A percentile compares a stretch with the other conserved stretches of the same genome.
These are phyloP conservation scores for Amia ocellicauda DNA, from an alignment of 2,113 vertebrate genomes.

Conservation along the genomic window DNA sequence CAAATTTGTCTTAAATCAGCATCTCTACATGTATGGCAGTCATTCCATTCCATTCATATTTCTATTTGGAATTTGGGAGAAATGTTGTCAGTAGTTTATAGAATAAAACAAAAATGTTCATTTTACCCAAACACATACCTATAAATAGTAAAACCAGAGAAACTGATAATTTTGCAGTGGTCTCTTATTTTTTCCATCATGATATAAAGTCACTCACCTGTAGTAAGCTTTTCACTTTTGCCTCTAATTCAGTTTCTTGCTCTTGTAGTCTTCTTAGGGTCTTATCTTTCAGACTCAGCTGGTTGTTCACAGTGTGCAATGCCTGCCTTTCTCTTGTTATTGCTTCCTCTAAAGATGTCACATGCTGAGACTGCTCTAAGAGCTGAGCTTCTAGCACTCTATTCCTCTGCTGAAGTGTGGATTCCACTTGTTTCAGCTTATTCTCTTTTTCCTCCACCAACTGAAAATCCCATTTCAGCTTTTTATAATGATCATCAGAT, in stretches of 20 bases:
- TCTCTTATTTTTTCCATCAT: too few species aligned
- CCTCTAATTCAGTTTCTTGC: constrained; percentile 1
- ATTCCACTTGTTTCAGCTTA: constrained; percentile 22
- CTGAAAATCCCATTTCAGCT: constrained; percentile 21
- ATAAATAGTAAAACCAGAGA: too few species aligned
- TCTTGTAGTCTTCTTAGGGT: constrained; percentile 24
- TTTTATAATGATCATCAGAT: background rate
- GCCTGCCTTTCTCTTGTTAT: constrained; percentile 14
- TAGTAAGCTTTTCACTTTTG: constrained; percentile 18
- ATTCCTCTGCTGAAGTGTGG: constrained; percentile 2
- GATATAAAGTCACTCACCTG: constrained; percentile 37
- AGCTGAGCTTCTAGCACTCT: constrained; percentile 29
- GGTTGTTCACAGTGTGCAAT: constrained; percentile 25
- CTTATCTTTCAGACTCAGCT: constrained; percentile 22
- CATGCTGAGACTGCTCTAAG: constrained; percentile 15
- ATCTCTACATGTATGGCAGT: too few species aligned
- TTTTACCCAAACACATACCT: too few species aligned
- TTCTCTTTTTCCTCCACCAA: constrained; percentile 17
- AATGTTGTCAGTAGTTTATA: too few species aligned
- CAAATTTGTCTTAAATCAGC: too few species aligned
- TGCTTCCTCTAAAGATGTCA: constrained; percentile 7
- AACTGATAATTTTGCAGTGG: too few species aligned
- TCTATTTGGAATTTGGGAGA: too few species aligned
- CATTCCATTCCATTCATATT: too few species aligned
- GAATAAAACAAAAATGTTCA: too few species aligned